Evolutionary conservation across 2,797 vertebrate species (phyloP).

Genomic region (Anguilla obscura): DNA sequence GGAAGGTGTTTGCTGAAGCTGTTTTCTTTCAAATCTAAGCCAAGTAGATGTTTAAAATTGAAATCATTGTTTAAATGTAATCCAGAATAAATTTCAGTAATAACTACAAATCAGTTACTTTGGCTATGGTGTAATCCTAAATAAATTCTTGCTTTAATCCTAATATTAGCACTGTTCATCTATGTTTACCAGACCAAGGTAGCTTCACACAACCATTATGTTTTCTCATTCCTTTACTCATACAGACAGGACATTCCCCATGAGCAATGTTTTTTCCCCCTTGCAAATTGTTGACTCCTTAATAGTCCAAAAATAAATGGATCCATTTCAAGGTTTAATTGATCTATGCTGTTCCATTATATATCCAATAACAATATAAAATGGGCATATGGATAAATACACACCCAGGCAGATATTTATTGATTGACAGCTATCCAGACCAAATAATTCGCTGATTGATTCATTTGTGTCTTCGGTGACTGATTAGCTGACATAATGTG

Average conservation of each 20-base stretch:
- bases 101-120: not conserved
- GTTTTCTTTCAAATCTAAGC: not conserved
- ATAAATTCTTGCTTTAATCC: not conserved
- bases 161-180: not conserved
- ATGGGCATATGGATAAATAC: not conserved
- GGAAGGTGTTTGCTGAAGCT: not conserved
- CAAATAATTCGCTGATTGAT: constrained; percentile 10
- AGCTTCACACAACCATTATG: not conserved
- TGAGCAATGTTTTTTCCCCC: not conserved
- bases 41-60: not conserved
- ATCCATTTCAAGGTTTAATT: not conserved
- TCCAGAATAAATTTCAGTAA: not conserved
- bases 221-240: not conserved
- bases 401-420: constrained; percentile 3
- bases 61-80: not conserved
- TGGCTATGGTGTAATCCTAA: not conserved
- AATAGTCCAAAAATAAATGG: not conserved
- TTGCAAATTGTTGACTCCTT: not conserved
- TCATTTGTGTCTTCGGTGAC: not conserved
- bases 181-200: not conserved
- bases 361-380: constrained; percentile 1
- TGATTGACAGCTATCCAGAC: constrained; percentile 3
- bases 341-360: not conserved
- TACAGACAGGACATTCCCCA: not conserved
- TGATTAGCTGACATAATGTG: constrained; percentile 9